Evolutionary conservation across 2,113 vertebrate species (phyloP).

Genomic region (Atrichornis clamosus): DNA sequence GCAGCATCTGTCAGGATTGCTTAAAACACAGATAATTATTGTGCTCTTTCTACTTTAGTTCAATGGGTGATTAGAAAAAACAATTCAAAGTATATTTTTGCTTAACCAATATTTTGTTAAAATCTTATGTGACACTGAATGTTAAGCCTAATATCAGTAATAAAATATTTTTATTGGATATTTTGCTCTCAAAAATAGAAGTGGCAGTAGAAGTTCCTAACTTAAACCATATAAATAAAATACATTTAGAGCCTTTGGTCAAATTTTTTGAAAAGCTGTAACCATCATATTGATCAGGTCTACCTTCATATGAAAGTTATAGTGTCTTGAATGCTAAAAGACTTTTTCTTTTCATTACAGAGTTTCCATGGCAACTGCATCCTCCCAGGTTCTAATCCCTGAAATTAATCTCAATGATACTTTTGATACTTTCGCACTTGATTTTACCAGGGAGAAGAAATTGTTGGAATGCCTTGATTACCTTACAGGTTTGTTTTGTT

Average conservation of each 20-base stretch:
- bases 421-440: slow-evolving; percentile 95
- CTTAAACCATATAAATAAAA: neutral
- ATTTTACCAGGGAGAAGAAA: slow-evolving; percentile 97
- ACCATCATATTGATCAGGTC: neutral
- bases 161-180: neutral
- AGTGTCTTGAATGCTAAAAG: slow-evolving; percentile 10
- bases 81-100: neutral
- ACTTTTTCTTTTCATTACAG: slow-evolving; percentile 72
- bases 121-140: neutral
- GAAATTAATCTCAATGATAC: slow-evolving; percentile 98
- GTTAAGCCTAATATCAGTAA: neutral
- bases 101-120: neutral
- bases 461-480: slow-evolving; percentile 96
- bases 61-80: neutral
- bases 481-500: slow-evolving; percentile 87
- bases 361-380: slow-evolving; percentile 96
- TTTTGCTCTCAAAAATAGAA: neutral
- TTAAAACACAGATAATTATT: slow-evolving; percentile 34
- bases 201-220: neutral
- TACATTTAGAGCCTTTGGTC: neutral
- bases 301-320: neutral
- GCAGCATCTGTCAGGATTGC: neutral
- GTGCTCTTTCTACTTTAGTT: neutral
- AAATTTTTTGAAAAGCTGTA: neutral
- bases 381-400: slow-evolving; percentile 94